Percentiles rank a stretch among this genome's conserved stretches.
phyloP scores from a whole-genome alignment of 2,888 invertebrate species.

The Sphinx pinastri region DNA sequence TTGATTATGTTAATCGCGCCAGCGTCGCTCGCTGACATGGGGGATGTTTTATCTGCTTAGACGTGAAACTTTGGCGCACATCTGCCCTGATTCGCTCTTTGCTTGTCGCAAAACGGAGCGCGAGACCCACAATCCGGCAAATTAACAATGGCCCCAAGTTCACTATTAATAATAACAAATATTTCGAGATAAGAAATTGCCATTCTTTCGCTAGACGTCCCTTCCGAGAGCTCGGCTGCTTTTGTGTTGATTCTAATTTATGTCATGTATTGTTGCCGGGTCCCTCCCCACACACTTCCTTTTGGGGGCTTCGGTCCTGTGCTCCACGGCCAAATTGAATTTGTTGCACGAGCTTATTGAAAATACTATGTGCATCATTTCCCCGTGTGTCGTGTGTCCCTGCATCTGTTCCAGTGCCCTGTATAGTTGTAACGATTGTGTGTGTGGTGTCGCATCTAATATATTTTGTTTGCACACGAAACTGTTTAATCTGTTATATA shows the following conservation, averaged over 20 bases:
- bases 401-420: background rate
- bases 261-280: conserved; percentile 79
- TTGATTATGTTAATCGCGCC: conserved; percentile 63
- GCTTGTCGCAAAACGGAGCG: conserved; percentile 56
- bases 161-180: conserved; percentile 76
- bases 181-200: conserved; percentile 79
- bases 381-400: conserved; percentile 32
- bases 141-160: conserved; percentile 73
- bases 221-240: conserved; percentile 77
- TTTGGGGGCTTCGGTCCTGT: conserved; percentile 69
- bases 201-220: conserved; percentile 79
- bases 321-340: conserved; percentile 68
- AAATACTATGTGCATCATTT: conserved; percentile 60
- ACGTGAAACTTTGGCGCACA: conserved; percentile 62
- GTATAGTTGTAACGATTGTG: conserved; percentile 10
- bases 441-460: conserved; percentile 8
- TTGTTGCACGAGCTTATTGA: conserved; percentile 74
- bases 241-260: conserved; percentile 83
- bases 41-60: conserved; percentile 63
- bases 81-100: conserved; percentile 75
- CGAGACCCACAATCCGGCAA: conserved; percentile 60
- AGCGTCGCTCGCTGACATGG: conserved; percentile 52
- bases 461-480: conserved; percentile 31
- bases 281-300: conserved; percentile 80
- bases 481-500: conserved; percentile 35